Base-by-base conservation (phyloP, 2,113 vertebrate genomes). In the Ciconia boyciana region DNA sequence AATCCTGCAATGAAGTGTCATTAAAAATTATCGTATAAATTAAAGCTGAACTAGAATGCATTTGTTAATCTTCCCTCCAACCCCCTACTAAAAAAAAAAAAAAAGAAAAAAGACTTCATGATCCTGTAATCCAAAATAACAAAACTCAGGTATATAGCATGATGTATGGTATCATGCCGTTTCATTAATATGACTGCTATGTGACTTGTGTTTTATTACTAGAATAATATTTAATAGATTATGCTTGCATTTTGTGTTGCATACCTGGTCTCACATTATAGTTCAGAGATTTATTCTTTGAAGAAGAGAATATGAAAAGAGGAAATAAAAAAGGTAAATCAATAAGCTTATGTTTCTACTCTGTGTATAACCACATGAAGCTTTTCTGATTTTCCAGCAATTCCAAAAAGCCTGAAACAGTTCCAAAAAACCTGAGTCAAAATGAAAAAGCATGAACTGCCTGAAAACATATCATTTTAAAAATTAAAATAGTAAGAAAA, bases 401-500 rank as follows among this genome's bases (percentile, higher is more conserved):
- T 60, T 95, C 70, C 48, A 57, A 89, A 85, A 65, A 76, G n/a
- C 25, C 66, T 83, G 81, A 93, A 95, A 83, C 44, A 41, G 70
- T 89, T 96, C 81, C 89, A 96, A 88, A 89, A 58, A 76, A 64
- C 5, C 52, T 65, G 70, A 93, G 49, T 85, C 49, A 76, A 86
- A 95, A 91, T 77, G 21, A 96, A 70, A 93, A 91, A 90, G 13
- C 21, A 91, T 17, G 65, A 94, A 51, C 61, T 69, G 80, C 46
- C 25, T 94, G 87, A 94, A 94, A 94, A 91, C 41, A 76, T 68
- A 82, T 46, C 4, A 46, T 49, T 80, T 88, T n/a, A 87, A 97
- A 84, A 95, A 89, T 71, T 84, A 87, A 89, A 96, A 79, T 5
- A 36, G 10, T 71, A 79, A 95, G 64, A 89, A 91, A 94, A 93